Base-by-base conservation (phyloP, 2,113 vertebrate species). In the Amphilophus citrinellus region DNA sequence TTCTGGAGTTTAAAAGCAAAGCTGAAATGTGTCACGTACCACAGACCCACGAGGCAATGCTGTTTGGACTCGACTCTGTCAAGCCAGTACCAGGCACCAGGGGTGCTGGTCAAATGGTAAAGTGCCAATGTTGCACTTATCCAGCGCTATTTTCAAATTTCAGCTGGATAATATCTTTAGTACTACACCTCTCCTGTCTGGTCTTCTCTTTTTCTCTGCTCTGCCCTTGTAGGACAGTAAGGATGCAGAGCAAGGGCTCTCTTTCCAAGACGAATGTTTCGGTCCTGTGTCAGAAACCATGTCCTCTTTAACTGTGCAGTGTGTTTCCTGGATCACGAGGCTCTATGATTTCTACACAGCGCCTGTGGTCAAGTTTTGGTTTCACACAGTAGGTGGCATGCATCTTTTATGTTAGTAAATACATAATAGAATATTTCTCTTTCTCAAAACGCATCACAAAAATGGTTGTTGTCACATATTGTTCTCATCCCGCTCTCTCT, bases 331-430 rank as follows among this genome's bases (percentile, higher is more conserved):
- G 89, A 96, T 96, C 66, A 97, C 95, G 71, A 97, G 96, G 93
- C 79, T 98, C 75, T 98, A 97, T 83, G 98, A 98, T 80, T 99
- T 99, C 96, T 99, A 99, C 96, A 97, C 93, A 0, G 97, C 98
- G 62, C 98, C 98, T 6, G 98, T 99, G 86, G 98, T 99, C 93
- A 99, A 99, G 92, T 99, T 99, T 94, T 99, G 98, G 97, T 98
- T 98, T 95, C 97, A 99, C 88, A 98, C 97, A 88, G 98, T 99
- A 93, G 71, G 98, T 97, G 18, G 62, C 44, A 2, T 44, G 6
- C 7, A 10, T 75, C 47, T 79, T 79, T 50, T 77, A 17, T 61
- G 47, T 17, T 50, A 53, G 20, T 60, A 15, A 30, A 56, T 50
- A 66, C 9, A 13, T 13, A 1, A n/a, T 35, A 9, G 59, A 77